Evolutionary conservation across 1,140 invertebrate genomes (phyloP).

Genomic region (Meteorus sp.): DNA sequence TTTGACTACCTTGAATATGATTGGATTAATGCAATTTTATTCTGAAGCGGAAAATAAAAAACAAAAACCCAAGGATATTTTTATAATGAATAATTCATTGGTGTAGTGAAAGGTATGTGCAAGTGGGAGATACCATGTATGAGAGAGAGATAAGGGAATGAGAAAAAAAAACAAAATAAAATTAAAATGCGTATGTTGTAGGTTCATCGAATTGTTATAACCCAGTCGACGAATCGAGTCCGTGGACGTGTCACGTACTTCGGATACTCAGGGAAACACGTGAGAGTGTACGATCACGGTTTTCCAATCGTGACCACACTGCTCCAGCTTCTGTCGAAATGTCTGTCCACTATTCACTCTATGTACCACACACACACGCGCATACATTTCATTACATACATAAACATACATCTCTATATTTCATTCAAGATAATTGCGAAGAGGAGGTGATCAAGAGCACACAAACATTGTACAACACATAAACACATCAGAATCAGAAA

Average conservation of each 20-base stretch:
- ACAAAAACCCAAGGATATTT: no score
- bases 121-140: background rate
- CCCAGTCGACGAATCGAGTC: conserved; percentile 13
- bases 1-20: no score
- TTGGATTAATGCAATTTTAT: no score
- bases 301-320: conserved; percentile 20
- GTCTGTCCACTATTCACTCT: background rate
- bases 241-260: conserved; percentile 19
- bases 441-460: background rate
- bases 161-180: no score
- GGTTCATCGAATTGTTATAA: conserved; percentile 2
- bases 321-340: background rate
- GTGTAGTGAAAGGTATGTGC: no score
- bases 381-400: no score
- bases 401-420: no score
- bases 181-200: background rate
- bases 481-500: background rate
- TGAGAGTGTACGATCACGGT: conserved; percentile 8
- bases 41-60: no score
- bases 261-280: conserved; percentile 4
- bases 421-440: conserved; percentile 2
- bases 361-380: background rate
- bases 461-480: background rate
- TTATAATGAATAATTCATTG: no score
- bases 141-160: background rate